phyloP scores from a whole-genome alignment of 1,140 invertebrate genomes.

The Philotrypesis tridentata region DNA sequence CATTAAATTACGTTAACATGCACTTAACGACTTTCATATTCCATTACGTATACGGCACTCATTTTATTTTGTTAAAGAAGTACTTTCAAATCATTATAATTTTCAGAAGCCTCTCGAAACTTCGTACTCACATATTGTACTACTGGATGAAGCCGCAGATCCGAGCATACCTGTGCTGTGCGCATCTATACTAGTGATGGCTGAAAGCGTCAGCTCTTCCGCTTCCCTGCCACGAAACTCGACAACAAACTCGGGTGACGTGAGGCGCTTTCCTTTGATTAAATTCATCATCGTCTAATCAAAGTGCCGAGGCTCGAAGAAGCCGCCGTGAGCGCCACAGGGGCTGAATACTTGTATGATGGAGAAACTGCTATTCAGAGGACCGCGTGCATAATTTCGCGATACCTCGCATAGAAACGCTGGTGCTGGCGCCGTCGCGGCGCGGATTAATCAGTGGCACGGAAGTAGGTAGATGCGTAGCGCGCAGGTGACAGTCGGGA shows the following conservation, averaged over 20 bases:
- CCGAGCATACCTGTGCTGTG: background rate
- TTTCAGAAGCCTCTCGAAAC: background rate
- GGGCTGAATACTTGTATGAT: background rate
- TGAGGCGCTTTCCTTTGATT: conserved; percentile 34
- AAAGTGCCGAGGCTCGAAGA: conserved; percentile 22
- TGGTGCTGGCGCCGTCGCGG: background rate
- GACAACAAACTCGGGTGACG: background rate
- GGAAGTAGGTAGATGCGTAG: conserved; percentile 2
- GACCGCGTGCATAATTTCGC: conserved; percentile 30
- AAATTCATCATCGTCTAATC: conserved; percentile 43
- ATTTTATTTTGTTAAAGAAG: background rate
- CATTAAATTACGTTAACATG: conserved; percentile 11
- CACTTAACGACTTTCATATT: background rate
- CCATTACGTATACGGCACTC: background rate
- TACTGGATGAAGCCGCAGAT: background rate
- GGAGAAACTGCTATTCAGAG: conserved; percentile 38
- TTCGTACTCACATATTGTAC: background rate
- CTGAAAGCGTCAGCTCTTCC: background rate
- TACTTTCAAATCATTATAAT: background rate
- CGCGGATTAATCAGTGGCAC: conserved; percentile 27
- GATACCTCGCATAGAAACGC: conserved; percentile 18
- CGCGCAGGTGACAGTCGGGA: conserved; percentile 18
- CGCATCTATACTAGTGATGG: background rate
- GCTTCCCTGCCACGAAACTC: background rate
- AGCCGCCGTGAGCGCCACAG: background rate